phyloP scores from a whole-genome alignment of 2,113 vertebrate species.

The Pithys albifrons region DNA sequence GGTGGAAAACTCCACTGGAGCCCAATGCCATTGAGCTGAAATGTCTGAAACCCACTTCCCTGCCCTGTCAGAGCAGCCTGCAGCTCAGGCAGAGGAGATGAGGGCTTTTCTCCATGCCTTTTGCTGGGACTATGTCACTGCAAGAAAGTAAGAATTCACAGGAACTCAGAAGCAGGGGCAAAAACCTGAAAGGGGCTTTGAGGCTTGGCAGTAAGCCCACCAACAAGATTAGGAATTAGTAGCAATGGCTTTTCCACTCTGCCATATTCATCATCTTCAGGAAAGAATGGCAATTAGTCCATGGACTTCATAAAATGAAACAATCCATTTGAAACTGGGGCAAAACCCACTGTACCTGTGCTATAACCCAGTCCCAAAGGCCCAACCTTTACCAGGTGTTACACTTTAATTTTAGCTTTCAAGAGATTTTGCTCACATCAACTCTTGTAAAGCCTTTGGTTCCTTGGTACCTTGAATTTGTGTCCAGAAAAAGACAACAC shows the following conservation, averaged over 20 bases:
- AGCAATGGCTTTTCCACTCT: not conserved
- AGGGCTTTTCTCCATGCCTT: not conserved
- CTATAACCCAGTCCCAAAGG: no score
- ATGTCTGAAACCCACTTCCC: not conserved
- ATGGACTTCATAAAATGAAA: not conserved
- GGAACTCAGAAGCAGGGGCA: not conserved
- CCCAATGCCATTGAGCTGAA: not conserved
- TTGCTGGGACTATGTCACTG: not conserved
- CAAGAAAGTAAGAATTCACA: not conserved
- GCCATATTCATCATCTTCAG: not conserved
- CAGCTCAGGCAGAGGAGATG: not conserved
- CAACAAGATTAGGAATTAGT: not conserved
- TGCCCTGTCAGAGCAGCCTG: not conserved
- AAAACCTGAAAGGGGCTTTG: not conserved
- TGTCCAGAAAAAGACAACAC: no score
- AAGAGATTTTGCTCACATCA: no score
- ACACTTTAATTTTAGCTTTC: no score
- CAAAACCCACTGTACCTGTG: accelerated
- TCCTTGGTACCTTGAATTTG: no score
- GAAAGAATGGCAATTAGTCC: accelerated
- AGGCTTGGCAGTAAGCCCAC: not conserved
- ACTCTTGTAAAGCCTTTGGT: no score
- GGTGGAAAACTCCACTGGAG: constrained; percentile 10
- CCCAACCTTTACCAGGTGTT: no score
- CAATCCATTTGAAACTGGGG: not conserved